phyloP scores from a whole-genome alignment of 2,888 invertebrate genomes.

The Trichogramma dendrolimi region DNA sequence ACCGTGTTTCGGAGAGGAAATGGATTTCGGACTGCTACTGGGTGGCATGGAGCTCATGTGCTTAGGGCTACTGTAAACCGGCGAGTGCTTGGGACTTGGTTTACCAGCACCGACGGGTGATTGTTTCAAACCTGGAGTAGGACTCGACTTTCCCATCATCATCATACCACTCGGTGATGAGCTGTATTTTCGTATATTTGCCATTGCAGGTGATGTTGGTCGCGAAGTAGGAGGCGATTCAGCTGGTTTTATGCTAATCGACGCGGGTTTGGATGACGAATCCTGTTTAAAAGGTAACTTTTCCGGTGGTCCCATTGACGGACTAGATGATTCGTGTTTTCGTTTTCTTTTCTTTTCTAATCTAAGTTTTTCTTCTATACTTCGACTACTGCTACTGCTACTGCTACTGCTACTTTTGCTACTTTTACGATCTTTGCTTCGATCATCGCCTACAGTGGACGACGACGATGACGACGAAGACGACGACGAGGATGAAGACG shows the following conservation, averaged over 20 bases:
- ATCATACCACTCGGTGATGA: constrained; percentile 37
- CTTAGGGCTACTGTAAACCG: constrained; percentile 73
- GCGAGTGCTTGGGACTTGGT: constrained; percentile 71
- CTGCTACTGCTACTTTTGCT: constrained; percentile 52
- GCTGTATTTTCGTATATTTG: constrained; percentile 63
- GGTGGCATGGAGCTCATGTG: constrained; percentile 56
- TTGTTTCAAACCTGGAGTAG: constrained; percentile 43
- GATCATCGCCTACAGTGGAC: constrained; percentile 29
- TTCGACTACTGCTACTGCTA: constrained; percentile 39
- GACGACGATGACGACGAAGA: background rate
- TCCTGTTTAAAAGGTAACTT: constrained; percentile 74
- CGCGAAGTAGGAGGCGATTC: constrained; percentile 60
- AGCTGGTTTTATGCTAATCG: constrained; percentile 70
- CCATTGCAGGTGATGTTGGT: constrained; percentile 62
- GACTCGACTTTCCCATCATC: constrained; percentile 59
- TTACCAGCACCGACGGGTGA: constrained; percentile 55
- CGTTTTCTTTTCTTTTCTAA: constrained; percentile 70
- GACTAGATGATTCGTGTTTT: constrained; percentile 68
- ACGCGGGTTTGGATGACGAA: constrained; percentile 66
- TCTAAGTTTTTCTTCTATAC: constrained; percentile 52
- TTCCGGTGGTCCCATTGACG: constrained; percentile 70
- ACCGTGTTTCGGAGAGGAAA: constrained; percentile 76
- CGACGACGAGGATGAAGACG: constrained; percentile 19
- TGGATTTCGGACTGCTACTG: constrained; percentile 71
- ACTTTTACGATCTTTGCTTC: constrained; percentile 50